Evolutionary conservation across 2,888 invertebrate species (phyloP), one percentile per base, ranked within the genome.

Genomic region (Apoderus coryli): DNA sequence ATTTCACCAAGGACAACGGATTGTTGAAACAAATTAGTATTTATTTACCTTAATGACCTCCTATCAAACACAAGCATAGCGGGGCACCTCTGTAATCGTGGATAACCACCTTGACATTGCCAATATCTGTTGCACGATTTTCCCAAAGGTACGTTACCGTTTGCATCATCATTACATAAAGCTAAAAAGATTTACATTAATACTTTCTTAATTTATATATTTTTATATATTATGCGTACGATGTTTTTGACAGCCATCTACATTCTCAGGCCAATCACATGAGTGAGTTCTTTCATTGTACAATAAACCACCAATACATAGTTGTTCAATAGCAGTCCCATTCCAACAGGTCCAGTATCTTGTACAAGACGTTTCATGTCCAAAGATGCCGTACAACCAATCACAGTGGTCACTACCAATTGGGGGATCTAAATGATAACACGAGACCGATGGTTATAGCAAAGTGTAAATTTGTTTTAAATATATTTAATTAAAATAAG

Each of bases 261-360:
- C 88, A 54, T 88, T 86, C 51, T 88, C 86, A 1, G 89, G 89
- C 88, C 88, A 89, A 58, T 89, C 89, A 55, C 89, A 89, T 27
- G 86, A 84, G 56, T 88, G 82, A 0, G 85, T 80, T 47, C 77
- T 72, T 59, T 89, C 88, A 53, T 88, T 88, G 67, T 88, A 89
- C 14, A 89, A 66, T 25, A 89, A 69, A 1, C 88, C 88, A 13
- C 88, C 88, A 49, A 88, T 88, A 59, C 89, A 89, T 30, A 86
- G 72, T 56, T 89, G 88, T 52, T 89, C 88, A 0, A 85, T 86
- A 7, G 86, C 80, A 0, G 89, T 89, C 10, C 88, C 88, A 57
- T 89, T 89, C 89, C 88, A 89, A 56, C 89, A 89, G 1, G 88
- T 88, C 88, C 88, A 89, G 56, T 88, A 89, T 27, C 88, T 66